Evolutionary conservation across 2,888 invertebrate species (phyloP).

Genomic region (Bhutanitis thaidina): DNA sequence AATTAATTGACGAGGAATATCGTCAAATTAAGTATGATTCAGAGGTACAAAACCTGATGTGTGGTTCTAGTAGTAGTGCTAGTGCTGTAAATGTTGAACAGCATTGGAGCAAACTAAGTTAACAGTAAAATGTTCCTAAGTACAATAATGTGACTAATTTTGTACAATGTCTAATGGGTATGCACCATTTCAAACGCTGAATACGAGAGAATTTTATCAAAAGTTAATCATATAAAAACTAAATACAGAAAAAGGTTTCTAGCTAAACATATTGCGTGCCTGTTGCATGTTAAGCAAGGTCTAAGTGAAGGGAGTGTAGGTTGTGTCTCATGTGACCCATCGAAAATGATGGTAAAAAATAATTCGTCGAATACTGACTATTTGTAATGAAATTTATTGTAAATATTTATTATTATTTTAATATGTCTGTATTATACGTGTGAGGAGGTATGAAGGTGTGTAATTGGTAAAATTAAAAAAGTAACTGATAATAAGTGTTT

Average conservation of each 20-base stretch:
- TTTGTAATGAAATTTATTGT: neutral
- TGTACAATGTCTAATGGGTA: too few relatives aligned
- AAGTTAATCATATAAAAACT: too few relatives aligned
- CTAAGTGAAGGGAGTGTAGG: too few relatives aligned
- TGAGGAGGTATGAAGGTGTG: neutral
- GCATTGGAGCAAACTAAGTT: neutral
- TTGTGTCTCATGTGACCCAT: neutral
- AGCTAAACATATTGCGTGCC: too few relatives aligned
- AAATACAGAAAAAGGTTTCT: too few relatives aligned
- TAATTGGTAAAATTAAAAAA: neutral
- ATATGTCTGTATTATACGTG: too few relatives aligned
- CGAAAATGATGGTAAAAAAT: neutral
- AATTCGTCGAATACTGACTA: neutral
- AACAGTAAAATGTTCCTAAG: neutral
- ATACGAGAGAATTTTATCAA: too few relatives aligned
- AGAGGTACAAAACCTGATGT: neutral
- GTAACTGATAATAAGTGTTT: neutral
- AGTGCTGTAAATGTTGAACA: neutral
- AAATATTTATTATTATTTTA: too few relatives aligned
- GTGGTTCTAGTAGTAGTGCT: neutral
- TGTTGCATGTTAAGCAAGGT: too few relatives aligned
- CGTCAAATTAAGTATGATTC: constrained; percentile 4
- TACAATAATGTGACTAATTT: too few relatives aligned
- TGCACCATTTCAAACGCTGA: too few relatives aligned
- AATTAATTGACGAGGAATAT: constrained; percentile 5